Evolutionary conservation across 1,140 invertebrate genomes (phyloP).

Genomic region (Macrocentrus cingulum): DNA sequence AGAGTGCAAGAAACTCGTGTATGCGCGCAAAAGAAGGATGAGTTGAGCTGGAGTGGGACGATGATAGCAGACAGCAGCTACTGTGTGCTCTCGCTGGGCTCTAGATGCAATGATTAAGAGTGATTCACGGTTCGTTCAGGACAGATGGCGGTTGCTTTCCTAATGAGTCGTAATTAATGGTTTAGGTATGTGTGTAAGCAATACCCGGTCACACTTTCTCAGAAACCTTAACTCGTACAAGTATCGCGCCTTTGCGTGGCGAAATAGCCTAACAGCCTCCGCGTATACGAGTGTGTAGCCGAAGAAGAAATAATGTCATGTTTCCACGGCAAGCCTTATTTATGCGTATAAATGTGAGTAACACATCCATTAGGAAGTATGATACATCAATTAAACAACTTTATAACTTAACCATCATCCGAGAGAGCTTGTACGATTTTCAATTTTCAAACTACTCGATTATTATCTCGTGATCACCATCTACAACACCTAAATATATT

Average conservation of each 20-base stretch:
- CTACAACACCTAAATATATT: constrained; percentile 17
- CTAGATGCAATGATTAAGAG: constrained; percentile 58
- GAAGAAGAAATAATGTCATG: background rate
- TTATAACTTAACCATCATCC: too few species aligned
- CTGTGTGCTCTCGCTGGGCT: constrained; percentile 39
- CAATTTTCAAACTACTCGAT: constrained; percentile 16
- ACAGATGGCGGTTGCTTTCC: constrained; percentile 56
- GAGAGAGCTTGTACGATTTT: background rate
- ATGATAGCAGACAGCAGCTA: constrained; percentile 33
- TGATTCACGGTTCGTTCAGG: constrained; percentile 54
- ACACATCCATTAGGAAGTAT: too few species aligned
- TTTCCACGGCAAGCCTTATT: too few species aligned
- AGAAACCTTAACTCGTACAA: constrained; percentile 31
- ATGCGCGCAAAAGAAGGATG: too few species aligned
- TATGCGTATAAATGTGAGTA: too few species aligned
- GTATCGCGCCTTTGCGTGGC: constrained; percentile 18
- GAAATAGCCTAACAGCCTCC: background rate
- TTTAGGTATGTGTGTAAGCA: constrained; percentile 45
- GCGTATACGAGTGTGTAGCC: background rate
- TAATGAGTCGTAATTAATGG: constrained; percentile 59
- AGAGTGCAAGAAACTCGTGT: too few species aligned
- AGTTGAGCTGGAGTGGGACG: constrained; percentile 18
- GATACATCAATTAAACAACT: too few species aligned
- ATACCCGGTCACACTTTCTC: constrained; percentile 41
- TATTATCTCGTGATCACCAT: background rate